A percentile compares a stretch with the other conserved stretches of the same genome.
phyloP scores from a whole-genome alignment of 2,797 vertebrate species.

The Thripadectes ignobilis region DNA sequence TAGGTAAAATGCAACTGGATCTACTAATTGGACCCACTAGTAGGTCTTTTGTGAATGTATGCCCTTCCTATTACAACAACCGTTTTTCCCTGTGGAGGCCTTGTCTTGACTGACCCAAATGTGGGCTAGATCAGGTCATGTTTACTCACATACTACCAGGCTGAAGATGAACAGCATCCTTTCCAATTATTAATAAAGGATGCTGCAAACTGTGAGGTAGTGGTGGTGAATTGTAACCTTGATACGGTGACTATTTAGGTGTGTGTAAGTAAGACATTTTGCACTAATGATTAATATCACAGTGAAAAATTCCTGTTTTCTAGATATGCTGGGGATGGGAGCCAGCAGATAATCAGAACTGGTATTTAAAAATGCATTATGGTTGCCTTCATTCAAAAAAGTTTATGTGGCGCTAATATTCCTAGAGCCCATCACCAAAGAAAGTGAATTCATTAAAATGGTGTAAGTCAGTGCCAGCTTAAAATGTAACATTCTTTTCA shows the following conservation, averaged over 20 bases:
- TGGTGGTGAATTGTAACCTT: not conserved
- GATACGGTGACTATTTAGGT: fast-evolving
- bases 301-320: not conserved
- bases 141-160: not conserved
- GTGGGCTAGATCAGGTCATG: not conserved
- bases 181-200: not conserved
- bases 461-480: not conserved
- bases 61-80: not conserved
- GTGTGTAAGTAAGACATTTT: not conserved
- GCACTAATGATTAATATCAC: not conserved
- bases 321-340: not conserved
- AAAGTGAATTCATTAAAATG: not conserved
- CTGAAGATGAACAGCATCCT: not conserved
- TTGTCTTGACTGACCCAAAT: not conserved
- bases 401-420: fast-evolving
- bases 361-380: not conserved
- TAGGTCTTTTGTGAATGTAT: not conserved
- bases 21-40: not conserved
- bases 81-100: not conserved
- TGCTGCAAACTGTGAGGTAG: fast-evolving
- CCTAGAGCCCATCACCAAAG: not conserved
- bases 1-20: not conserved
- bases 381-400: not conserved
- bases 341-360: not conserved
- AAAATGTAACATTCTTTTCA: not conserved